A percentile compares a stretch with the other conserved stretches of the same genome.
These are phyloP conservation scores for Hassar affinis DNA, from an alignment of 2,113 vertebrate species.

Conservation along the genomic window DNA sequence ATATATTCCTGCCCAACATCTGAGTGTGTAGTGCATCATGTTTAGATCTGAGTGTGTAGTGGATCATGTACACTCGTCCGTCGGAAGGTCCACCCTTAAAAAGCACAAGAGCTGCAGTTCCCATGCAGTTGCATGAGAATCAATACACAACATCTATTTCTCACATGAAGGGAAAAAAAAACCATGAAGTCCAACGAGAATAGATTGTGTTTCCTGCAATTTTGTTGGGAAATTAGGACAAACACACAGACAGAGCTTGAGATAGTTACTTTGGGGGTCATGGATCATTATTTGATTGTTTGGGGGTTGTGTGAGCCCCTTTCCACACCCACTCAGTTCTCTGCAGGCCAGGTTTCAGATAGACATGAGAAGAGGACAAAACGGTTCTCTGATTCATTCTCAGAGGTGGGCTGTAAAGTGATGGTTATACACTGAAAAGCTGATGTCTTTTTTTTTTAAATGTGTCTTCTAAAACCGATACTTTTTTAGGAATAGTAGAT, in stretches of 20 bases:
- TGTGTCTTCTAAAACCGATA: background rate
- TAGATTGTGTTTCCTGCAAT: constrained; percentile 65
- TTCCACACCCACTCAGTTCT: constrained; percentile 45
- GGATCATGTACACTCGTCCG: background rate
- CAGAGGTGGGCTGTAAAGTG: background rate
- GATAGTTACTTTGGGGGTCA: constrained; percentile 43
- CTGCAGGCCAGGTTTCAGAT: constrained; percentile 6
- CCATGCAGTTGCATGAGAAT: constrained; percentile 75
- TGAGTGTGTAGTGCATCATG: background rate
- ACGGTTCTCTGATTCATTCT: background rate
- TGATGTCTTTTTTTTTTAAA: background rate
- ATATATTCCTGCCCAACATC: too few species aligned
- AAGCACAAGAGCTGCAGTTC: constrained; percentile 51
- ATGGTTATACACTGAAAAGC: background rate
- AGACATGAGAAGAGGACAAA: constrained; percentile 14
- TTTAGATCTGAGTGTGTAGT: background rate
- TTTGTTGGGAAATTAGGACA: constrained; percentile 68
- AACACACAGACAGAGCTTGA: constrained; percentile 43
- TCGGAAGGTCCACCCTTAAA: background rate
- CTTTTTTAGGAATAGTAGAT: background rate
- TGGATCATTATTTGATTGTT: constrained; percentile 55
- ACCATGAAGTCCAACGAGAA: constrained; percentile 62
- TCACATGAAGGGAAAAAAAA: constrained; percentile 62
- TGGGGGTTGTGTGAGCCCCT: constrained; percentile 11
- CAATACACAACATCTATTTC: constrained; percentile 61